Conservation (phyloP, 2,113 vertebrate species). For the Cavia porcellus region DNA sequence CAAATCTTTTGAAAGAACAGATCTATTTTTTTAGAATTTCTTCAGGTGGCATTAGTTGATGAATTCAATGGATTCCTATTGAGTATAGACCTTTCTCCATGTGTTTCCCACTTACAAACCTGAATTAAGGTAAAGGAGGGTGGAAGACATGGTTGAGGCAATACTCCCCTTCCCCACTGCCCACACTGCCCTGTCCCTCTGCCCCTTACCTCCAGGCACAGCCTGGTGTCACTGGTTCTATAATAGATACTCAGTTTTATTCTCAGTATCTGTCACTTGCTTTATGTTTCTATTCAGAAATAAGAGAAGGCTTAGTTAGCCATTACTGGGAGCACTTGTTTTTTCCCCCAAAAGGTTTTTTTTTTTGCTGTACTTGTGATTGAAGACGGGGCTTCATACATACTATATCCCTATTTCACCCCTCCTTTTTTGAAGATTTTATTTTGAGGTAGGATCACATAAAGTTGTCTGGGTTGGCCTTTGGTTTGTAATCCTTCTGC, state of each 20-base stretch:
- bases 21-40: not conserved
- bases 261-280: not conserved
- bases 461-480: not conserved
- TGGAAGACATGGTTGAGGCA: not conserved
- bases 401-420: not conserved
- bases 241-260: rapidly evolving
- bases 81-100: not conserved
- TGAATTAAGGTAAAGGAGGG: not conserved
- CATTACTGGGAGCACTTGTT: not conserved
- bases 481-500: not conserved
- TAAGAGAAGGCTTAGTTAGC: conserved; percentile 4
- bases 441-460: not conserved
- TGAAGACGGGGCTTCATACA: not conserved
- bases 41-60: not conserved
- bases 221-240: not conserved
- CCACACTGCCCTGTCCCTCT: too few species aligned
- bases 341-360: not conserved
- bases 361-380: not conserved
- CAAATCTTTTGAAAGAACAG: conserved; percentile 13
- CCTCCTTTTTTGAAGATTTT: not conserved
- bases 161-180: not conserved
- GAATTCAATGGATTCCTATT: not conserved
- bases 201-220: rapidly evolving
- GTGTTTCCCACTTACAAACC: not conserved
- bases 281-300: not conserved